Evolutionary conservation across 2,888 invertebrate genomes (phyloP), one percentile per base, ranked within the genome.

Genomic region (Agrotis segetum): DNA sequence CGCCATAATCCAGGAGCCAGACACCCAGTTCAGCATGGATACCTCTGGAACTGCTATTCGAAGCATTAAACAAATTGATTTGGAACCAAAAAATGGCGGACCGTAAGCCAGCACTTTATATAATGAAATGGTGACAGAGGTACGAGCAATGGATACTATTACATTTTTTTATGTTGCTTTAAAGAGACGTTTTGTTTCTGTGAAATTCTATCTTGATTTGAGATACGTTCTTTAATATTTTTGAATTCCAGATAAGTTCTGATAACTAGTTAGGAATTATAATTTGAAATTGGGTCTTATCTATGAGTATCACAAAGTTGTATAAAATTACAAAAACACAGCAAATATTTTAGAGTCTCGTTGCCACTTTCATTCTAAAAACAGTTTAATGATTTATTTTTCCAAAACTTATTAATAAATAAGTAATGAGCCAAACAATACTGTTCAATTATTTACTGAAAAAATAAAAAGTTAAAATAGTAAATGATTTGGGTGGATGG

Each of bases 31-130:
- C 61, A 68, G 71, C 64, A 68, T 70, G 74, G 71, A 67, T 76
- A 76, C 80, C 74, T 83, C 66, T 49, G 29, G 34, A 82, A 81
- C 82, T 84, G 79, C 85, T 84, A 78, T 86, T 84, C 74, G 71
- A 82, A 80, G 80, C 89, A 90, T 90, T 91, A 90, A 85, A 90
- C 85, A 90, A 91, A 91, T 91, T 91, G 90, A 88, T 89, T 88
- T 85, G 79, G 77, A 81, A 86, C 85, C 84, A 88, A 89, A 90
- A 88, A 87, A 84, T 84, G 63, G 77, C 65, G 77, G 67, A 67
- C 74, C 71, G 73, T 85, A 81, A 87, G 87, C 88, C 78, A 81
- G 88, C 90, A 91, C 91, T 91, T 85, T 71, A 78, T 65, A 77
- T 89, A 89, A 91, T 91, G 90, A 90, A 88, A 75, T 76, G 74